phyloP scores from a whole-genome alignment of 2,113 vertebrate genomes.

The Gymnorhina tibicen region DNA sequence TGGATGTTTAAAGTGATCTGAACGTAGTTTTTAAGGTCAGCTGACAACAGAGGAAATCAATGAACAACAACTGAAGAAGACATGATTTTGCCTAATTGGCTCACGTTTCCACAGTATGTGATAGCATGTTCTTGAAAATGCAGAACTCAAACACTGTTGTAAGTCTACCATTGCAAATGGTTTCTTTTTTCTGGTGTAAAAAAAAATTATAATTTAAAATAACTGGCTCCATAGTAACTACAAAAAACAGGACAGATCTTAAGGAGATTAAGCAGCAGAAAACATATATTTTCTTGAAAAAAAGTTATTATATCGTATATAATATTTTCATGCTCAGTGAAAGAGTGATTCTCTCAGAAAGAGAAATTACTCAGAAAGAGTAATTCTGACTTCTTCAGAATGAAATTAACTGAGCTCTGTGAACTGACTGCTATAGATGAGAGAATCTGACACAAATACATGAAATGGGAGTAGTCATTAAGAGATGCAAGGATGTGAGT shows the following conservation, averaged over 20 bases:
- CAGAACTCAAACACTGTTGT: background rate
- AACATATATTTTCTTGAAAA: background rate
- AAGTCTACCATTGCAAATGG: background rate
- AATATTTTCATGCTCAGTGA: background rate
- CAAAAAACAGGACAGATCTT: background rate
- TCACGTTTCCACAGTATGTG: background rate
- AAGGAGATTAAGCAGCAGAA: background rate
- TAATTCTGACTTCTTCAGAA: background rate
- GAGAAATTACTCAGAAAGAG: too few relatives aligned
- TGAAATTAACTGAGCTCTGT: background rate
- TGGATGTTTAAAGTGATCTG: background rate
- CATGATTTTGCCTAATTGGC: background rate
- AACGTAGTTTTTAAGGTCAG: background rate
- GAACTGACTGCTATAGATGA: background rate
- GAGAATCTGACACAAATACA: background rate
- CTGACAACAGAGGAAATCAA: background rate
- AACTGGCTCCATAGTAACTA: background rate
- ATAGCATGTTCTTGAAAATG: background rate
- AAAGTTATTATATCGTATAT: background rate
- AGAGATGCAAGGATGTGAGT: background rate
- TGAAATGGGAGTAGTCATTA: background rate
- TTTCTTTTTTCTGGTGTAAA: background rate
- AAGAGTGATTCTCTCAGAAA: background rate
- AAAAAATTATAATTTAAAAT: background rate
- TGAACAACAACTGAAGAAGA: background rate